Evolutionary conservation across 2,113 vertebrate genomes (phyloP), one percentile per base, ranked within the genome.

Genomic region (Solenodon paradoxus): DNA sequence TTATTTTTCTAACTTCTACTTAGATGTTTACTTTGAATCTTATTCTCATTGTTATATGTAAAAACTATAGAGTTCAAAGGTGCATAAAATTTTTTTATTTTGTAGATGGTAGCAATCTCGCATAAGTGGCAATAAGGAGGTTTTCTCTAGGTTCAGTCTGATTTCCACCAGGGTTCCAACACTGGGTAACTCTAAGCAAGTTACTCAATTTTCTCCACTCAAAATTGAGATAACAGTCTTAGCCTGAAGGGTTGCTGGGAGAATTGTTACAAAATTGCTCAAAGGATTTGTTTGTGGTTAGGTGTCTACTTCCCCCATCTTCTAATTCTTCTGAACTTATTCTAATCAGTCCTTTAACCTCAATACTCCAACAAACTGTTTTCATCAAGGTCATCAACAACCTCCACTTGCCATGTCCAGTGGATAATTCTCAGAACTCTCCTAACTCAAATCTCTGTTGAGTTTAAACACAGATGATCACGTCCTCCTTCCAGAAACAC

Each of bases 41-140:
- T 90, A 89, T 19, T 90, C 61, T 92, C 40, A 40, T 3, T 87
- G 26, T 42, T 85, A 84, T 1, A 94, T 35, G 40, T 24, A 88
- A 79, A 92, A 95, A 72, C 38, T 68, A n/a, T n/a, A 86, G 49
- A 94, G 11, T 85, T 92, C 35, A 64, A 86, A 84, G 95, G 61
- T 35, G 47, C 55, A 40, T 3, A 61, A 47, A 51, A 55, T 64
- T 89, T 64, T 89, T 72, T 61, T 63, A 40, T 57, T 69, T 24
- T 88, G 30, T 28, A 61, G 51, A 71, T 3, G 72, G 53, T 0
- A 40, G 38, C 19, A 7, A 49, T 30, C 32, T 0, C 64, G 57
- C 8, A 20, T 5, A 78, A 15, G 22, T 47, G 35, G 11, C 53
- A 40, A 16, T 32, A 35, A 59, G 51, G 59, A 91, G 11, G 20